Conservation (phyloP, 2,888 invertebrate species). For the Glaucopsyche alexis region DNA sequence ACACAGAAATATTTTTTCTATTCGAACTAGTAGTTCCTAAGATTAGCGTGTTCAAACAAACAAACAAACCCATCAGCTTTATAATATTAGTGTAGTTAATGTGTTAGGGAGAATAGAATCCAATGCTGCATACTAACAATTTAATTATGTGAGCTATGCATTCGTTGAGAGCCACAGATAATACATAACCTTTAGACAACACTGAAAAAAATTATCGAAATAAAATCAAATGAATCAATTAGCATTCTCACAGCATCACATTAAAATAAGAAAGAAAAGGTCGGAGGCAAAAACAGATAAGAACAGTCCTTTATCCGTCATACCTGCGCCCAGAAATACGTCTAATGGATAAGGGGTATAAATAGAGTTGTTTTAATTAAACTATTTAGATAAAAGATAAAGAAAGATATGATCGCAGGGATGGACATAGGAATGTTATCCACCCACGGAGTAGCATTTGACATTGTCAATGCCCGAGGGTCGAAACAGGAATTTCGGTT, state of each 20-base stretch:
- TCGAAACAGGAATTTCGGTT: background rate
- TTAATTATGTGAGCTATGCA: background rate
- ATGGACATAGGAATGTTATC: constrained; percentile 1
- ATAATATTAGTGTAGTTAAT: too few species aligned
- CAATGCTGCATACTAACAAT: background rate
- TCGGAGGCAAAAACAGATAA: constrained; percentile 10
- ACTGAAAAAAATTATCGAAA: background rate
- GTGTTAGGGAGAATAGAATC: background rate
- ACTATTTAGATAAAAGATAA: constrained; percentile 25
- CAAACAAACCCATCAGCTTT: too few species aligned
- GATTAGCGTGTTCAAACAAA: too few species aligned
- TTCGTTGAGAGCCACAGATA: background rate
- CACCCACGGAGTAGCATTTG: constrained; percentile 2
- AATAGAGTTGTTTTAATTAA: constrained; percentile 26
- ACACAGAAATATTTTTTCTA: too few species aligned
- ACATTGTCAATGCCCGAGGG: background rate
- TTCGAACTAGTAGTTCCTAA: too few species aligned
- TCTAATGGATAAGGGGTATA: background rate
- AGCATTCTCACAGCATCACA: constrained; percentile 14
- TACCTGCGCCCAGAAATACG: constrained; percentile 10
- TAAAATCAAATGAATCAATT: constrained; percentile 11
- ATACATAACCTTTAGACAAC: background rate
- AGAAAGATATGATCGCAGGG: constrained; percentile 2
- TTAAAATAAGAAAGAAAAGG: constrained; percentile 17
- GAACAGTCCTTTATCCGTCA: background rate